These are phyloP conservation scores for Esperia sulphurella DNA, from an alignment of 2,888 invertebrate genomes.

Conservation along the genomic window DNA sequence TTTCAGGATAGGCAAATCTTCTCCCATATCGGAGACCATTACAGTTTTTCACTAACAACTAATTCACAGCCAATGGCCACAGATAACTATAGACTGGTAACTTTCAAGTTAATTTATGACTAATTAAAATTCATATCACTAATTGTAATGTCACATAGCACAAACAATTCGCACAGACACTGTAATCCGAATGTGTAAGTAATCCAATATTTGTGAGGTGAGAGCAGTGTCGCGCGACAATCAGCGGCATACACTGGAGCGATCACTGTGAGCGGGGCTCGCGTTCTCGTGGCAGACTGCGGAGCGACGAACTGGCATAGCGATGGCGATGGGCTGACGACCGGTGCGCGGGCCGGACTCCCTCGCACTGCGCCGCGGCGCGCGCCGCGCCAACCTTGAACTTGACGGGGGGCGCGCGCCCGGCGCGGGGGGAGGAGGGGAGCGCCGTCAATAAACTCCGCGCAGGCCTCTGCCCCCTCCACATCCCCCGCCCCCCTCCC, in stretches of 20 bases:
- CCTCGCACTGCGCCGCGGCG: constrained; percentile 79
- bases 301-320: constrained; percentile 60
- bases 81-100: constrained; percentile 66
- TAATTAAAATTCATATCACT: constrained; percentile 41
- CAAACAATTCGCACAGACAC: constrained; percentile 55
- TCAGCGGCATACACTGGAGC: constrained; percentile 44
- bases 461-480: constrained; percentile 56
- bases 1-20: constrained; percentile 94
- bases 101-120: constrained; percentile 49
- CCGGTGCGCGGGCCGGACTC: constrained; percentile 79
- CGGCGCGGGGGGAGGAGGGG: constrained; percentile 65
- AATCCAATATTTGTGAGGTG: constrained; percentile 52
- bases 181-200: constrained; percentile 64
- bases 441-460: constrained; percentile 69
- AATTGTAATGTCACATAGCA: constrained; percentile 59
- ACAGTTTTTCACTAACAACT: constrained; percentile 66
- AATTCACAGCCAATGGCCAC: constrained; percentile 76
- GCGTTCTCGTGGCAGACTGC: constrained; percentile 61
- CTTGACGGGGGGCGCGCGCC: constrained; percentile 74
- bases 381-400: constrained; percentile 81
- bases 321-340: constrained; percentile 73
- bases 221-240: constrained; percentile 39
- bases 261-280: constrained; percentile 46
- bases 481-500: constrained; percentile 25
- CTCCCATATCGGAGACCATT: constrained; percentile 85